These are phyloP conservation scores for Enoplolaimus lenunculus DNA, from an alignment of 2,888 invertebrate species.

Conservation along the genomic window DNA sequence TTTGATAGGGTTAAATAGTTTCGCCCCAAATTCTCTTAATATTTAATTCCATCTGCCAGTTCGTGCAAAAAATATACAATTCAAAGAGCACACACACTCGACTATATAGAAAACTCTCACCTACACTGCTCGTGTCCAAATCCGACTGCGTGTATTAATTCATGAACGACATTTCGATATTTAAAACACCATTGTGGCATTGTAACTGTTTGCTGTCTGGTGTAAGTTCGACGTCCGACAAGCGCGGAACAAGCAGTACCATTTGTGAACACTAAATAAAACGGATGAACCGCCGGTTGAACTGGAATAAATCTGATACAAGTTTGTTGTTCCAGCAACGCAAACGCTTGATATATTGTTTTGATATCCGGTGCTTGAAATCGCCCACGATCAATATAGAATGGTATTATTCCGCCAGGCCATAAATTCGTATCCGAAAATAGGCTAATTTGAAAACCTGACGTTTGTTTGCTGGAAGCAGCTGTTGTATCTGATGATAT, in stretches of 20 bases:
- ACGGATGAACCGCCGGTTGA: not conserved
- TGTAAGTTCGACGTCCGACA: constrained; percentile 6
- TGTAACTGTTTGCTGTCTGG: not conserved
- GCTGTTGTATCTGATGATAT: no score
- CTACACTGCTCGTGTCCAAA: constrained; percentile 18
- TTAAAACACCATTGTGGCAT: constrained; percentile 12
- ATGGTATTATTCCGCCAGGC: not conserved
- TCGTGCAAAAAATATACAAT: no score
- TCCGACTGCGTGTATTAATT: constrained; percentile 11
- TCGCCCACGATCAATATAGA: constrained; percentile 9
- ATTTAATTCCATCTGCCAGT: no score
- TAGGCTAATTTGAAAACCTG: not conserved
- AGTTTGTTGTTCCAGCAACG: no score
- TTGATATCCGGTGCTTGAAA: no score
- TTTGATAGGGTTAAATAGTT: no score
- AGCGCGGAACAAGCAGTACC: constrained; percentile 1
- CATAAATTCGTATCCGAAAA: not conserved
- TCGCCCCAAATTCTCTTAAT: no score
- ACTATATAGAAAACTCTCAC: no score
- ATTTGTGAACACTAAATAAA: constrained; percentile 1
- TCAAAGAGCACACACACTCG: no score
- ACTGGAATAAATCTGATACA: constrained; percentile 7
- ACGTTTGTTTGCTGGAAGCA: no score
- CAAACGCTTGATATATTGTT: no score
- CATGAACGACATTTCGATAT: constrained; percentile 9